Evolutionary conservation across 2,888 invertebrate species (phyloP).

Genomic region (Tachina lurida): DNA sequence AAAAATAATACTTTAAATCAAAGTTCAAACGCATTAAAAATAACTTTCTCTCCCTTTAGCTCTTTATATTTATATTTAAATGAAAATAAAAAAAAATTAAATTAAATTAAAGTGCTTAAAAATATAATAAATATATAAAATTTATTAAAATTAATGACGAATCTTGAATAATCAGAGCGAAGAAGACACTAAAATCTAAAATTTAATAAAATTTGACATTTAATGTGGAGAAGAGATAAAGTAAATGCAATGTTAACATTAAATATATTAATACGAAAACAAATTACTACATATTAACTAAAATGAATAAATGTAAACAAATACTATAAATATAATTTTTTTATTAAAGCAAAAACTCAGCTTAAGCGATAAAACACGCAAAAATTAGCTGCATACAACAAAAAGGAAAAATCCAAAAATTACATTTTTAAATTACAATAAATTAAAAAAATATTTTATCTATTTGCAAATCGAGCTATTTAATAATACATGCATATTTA

Average conservation of each 20-base stretch:
- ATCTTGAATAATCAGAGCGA: slow-evolving; percentile 12
- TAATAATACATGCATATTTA: slow-evolving; percentile 22
- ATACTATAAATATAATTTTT: slow-evolving; percentile 65
- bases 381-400: slow-evolving; percentile 44
- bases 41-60: slow-evolving; percentile 47
- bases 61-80: slow-evolving; percentile 42
- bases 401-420: slow-evolving; percentile 53
- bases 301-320: slow-evolving; percentile 53
- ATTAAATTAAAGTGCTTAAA: slow-evolving; percentile 53
- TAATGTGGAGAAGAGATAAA: slow-evolving; percentile 59
- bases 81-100: slow-evolving; percentile 21
- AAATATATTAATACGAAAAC: slow-evolving; percentile 48
- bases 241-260: slow-evolving; percentile 72
- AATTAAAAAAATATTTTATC: slow-evolving; percentile 21
- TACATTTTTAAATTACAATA: slow-evolving; percentile 39
- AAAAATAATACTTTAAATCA: slow-evolving; percentile 41
- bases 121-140: slow-evolving; percentile 17
- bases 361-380: slow-evolving; percentile 42
- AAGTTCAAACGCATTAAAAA: slow-evolving; percentile 18
- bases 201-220: slow-evolving; percentile 40
- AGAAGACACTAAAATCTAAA: slow-evolving; percentile 35
- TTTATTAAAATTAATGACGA: slow-evolving; percentile 35
- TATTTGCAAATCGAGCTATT: slow-evolving; percentile 27
- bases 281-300: slow-evolving; percentile 43
- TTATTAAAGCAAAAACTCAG: slow-evolving; percentile 58